Evolutionary conservation across 2,888 invertebrate genomes (phyloP), one percentile per base, ranked within the genome.

Genomic region (Limnephilus auricula): DNA sequence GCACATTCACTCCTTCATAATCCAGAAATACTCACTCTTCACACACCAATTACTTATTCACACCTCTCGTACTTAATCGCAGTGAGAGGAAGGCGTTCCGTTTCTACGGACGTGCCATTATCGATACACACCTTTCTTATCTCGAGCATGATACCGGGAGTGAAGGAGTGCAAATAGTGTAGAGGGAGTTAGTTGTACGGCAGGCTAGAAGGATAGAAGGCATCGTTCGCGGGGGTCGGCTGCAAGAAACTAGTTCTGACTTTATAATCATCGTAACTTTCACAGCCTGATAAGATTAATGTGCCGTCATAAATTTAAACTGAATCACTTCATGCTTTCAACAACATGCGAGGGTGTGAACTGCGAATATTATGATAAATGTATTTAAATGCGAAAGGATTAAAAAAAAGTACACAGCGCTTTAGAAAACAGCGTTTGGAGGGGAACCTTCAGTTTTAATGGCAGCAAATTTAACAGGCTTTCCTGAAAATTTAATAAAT

Each of bases 261-360:
- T 34, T 83, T 37, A 34, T 83, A 32, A 32, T 37, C 37, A 83
- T 85, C 85, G 40, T 85, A 85, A 85, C 85, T 85, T 85, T 85
- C 85, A 85, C 50, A 37, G 40, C 40, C 40, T 45, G 85, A 34
- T 40, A 84, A 40, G 85, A 85, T 45, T 85, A 37, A 85, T 45
- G 85, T 45, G n/a, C 12, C 32, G 85, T 30, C 30, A 85, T 85
- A 85, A 85, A 85, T 85, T 40, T 37, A 65, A 65, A 65, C 65
- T 65, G 65, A 65, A 65, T 65, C 65, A 65, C 65, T 65, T 65
- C 65, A 25, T 65, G 65, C 65, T 65, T 65, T 65, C 65, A 65
- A 65, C 65, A 65, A 65, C 65, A 65, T 25, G 65, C 65, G 65
- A 65, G 65, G 65, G 65, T 65, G 65, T 65, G 65, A 65, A 65